Evolutionary conservation across 2,888 invertebrate species (phyloP).

Genomic region (Cerastoderma edule): DNA sequence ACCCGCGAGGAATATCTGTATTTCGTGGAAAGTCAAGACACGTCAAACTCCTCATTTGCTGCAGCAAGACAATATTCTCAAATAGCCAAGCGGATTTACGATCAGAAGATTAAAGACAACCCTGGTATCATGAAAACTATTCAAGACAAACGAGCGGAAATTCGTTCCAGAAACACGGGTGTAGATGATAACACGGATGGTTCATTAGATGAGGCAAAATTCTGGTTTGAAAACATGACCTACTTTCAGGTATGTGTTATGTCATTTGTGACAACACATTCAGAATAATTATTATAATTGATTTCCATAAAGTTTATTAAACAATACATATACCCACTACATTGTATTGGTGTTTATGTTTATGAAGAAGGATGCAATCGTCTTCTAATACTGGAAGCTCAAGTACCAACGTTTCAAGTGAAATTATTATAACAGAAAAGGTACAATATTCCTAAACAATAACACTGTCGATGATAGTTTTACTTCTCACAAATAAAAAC

Average conservation of each 20-base stretch:
- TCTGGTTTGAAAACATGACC: constrained; percentile 77
- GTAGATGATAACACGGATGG: constrained; percentile 62
- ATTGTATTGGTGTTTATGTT: too few species aligned
- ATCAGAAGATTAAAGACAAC: constrained; percentile 56
- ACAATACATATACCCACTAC: too few species aligned
- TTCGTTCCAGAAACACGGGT: constrained; percentile 64
- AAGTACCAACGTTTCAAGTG: too few species aligned
- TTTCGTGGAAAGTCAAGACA: constrained; percentile 74
- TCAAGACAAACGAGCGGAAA: constrained; percentile 62
- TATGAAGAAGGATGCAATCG: too few species aligned
- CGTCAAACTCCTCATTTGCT: constrained; percentile 74
- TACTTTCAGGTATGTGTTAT: constrained; percentile 54
- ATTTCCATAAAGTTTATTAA: too few species aligned
- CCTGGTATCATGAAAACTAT: constrained; percentile 57
- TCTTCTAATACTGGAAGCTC: too few species aligned
- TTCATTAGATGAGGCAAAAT: constrained; percentile 65
- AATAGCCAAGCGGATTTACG: constrained; percentile 70
- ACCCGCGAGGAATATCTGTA: constrained; percentile 72
- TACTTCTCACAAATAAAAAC: too few species aligned
- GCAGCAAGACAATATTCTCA: constrained; percentile 74
- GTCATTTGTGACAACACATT: too few species aligned
- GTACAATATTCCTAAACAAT: too few species aligned
- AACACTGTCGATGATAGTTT: too few species aligned
- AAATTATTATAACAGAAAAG: too few species aligned
- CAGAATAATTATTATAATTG: too few species aligned